phyloP scores from a whole-genome alignment of 1,140 invertebrate species.

The Campoletis sonorensis region DNA sequence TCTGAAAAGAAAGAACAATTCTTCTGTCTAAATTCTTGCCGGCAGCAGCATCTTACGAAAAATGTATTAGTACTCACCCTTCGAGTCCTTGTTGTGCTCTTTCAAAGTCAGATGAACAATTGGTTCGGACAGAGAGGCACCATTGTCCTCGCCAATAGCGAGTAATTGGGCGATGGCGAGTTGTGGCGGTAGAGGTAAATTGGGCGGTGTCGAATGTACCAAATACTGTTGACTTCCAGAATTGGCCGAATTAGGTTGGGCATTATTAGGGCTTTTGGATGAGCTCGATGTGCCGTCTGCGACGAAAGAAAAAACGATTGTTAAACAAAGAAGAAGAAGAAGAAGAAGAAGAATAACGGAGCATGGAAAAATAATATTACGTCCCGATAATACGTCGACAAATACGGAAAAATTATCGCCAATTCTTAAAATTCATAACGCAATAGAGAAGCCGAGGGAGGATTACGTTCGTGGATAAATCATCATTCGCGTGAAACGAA shows the following conservation, averaged over 20 bases:
- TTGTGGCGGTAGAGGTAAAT: constrained; percentile 76
- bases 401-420: not conserved
- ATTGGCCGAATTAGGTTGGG: constrained; percentile 56
- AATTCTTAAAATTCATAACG: not conserved
- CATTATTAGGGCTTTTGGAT: constrained; percentile 59
- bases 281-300: constrained; percentile 60
- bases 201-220: constrained; percentile 74
- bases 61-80: constrained; percentile 59
- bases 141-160: constrained; percentile 77
- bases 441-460: not conserved
- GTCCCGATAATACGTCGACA: constrained; percentile 1
- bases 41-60: too few relatives aligned
- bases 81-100: constrained; percentile 70
- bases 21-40: not conserved
- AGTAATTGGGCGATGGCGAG: constrained; percentile 81
- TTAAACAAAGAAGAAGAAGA: not conserved
- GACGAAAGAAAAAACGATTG: constrained; percentile 29
- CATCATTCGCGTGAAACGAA: not conserved
- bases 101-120: constrained; percentile 75
- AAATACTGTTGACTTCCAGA: constrained; percentile 71
- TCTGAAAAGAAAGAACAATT: constrained; percentile 53
- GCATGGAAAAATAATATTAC: not conserved
- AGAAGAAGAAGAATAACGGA: constrained; percentile 19
- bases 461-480: not conserved
- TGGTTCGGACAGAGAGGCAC: constrained; percentile 78